Evolutionary conservation across 2,113 vertebrate species (phyloP).

Genomic region (Hippoglossus stenolepis): DNA sequence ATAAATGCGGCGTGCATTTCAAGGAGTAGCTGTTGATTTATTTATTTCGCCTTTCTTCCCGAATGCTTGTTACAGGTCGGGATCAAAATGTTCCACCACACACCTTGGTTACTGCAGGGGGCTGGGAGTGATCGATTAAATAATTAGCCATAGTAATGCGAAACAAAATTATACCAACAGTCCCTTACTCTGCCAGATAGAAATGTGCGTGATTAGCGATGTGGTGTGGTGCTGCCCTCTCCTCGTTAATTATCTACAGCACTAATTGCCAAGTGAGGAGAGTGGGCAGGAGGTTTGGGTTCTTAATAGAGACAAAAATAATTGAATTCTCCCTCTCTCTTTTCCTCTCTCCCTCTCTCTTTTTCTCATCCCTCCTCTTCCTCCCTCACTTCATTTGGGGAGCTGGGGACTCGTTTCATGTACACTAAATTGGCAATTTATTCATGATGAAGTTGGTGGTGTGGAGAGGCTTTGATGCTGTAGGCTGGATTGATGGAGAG

Average conservation of each 20-base stretch:
- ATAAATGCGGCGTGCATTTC: conserved; percentile 2
- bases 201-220: conserved; percentile 76
- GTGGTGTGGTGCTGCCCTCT: conserved; percentile 76
- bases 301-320: conserved; percentile 82
- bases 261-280: conserved; percentile 80
- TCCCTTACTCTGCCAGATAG: conserved; percentile 67
- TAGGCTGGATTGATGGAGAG: conserved; percentile 66
- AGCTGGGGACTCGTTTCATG: conserved; percentile 76
- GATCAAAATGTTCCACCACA: conserved; percentile 40
- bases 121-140: conserved; percentile 70
- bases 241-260: conserved; percentile 79
- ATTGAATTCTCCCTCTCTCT: conserved; percentile 72
- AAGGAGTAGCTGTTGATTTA: not conserved
- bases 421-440: conserved; percentile 81
- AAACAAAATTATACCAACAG: conserved; percentile 76
- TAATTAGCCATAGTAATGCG: conserved; percentile 76
- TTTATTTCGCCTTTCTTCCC: not conserved
- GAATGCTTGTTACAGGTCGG: conserved; percentile 27
- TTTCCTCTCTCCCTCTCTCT: conserved; percentile 25
- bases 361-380: conserved; percentile 42
- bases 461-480: conserved; percentile 79
- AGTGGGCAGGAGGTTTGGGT: conserved; percentile 79
- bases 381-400: conserved; percentile 67
- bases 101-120: conserved; percentile 45
- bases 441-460: conserved; percentile 79